Conservation (phyloP, 2,888 invertebrate genomes). For the Cataglyphis altisquamis region DNA sequence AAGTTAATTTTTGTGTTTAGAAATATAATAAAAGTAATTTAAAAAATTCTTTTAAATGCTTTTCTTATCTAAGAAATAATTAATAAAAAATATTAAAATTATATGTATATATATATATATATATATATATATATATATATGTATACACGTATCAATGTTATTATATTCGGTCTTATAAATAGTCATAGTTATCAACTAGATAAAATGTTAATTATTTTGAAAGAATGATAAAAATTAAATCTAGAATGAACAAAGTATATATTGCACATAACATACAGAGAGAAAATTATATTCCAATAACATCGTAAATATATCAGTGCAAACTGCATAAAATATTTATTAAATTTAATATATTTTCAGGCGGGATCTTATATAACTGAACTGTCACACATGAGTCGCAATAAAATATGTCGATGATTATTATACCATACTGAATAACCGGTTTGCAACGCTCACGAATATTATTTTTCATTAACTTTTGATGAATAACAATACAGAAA, state of each 20-base stretch:
- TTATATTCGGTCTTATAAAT: neutral
- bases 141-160: neutral
- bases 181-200: neutral
- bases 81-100: neutral
- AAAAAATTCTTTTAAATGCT: neutral
- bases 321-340: neutral
- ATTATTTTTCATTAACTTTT: neutral
- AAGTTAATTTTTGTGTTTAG: neutral
- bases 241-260: neutral
- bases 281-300: neutral
- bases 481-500: neutral
- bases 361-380: neutral
- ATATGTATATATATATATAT: too few relatives aligned
- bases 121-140: too few relatives aligned
- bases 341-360: neutral
- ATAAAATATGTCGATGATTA: neutral
- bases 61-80: neutral
- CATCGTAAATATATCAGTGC: neutral
- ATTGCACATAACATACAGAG: too few relatives aligned
- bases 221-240: neutral
- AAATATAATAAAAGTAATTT: conserved; percentile 1
- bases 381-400: neutral
- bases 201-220: too few relatives aligned
- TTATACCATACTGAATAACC: neutral
- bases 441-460: neutral